Evolutionary conservation across 2,113 vertebrate genomes (phyloP).

Genomic region (Strix uralensis): DNA sequence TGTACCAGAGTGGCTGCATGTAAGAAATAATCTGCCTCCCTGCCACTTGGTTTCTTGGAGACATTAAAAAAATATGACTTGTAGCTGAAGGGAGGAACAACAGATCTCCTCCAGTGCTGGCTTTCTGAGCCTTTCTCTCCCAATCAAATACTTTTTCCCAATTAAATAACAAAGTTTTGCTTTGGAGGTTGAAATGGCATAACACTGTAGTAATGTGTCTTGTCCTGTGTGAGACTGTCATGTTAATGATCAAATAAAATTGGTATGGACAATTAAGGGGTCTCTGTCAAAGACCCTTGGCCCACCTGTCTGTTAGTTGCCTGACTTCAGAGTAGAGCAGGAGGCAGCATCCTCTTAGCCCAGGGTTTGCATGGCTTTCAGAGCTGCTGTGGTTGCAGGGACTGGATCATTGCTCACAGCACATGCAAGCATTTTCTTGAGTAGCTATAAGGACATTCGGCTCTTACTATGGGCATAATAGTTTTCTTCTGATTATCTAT

Average conservation of each 20-base stretch:
- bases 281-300: not conserved
- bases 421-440: not conserved
- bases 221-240: not conserved
- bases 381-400: not conserved
- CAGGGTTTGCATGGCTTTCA: not conserved
- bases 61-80: rapidly evolving
- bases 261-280: not conserved
- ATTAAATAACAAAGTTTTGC: not conserved
- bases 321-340: not conserved
- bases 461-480: not conserved
- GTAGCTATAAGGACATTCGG: not conserved
- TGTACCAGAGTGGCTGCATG: not conserved
- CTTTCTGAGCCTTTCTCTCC: not conserved
- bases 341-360: not conserved
- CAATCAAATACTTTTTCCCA: not conserved
- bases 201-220: not conserved
- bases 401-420: rapidly evolving
- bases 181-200: not conserved
- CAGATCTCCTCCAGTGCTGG: not conserved
- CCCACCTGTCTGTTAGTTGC: not conserved
- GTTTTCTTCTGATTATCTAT: not conserved
- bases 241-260: not conserved
- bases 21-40: not conserved
- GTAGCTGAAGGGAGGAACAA: not conserved
- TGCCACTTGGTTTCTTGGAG: not conserved